These are phyloP conservation scores for Carposina sasakii DNA, from an alignment of 1,140 invertebrate species.

Conservation along the genomic window DNA sequence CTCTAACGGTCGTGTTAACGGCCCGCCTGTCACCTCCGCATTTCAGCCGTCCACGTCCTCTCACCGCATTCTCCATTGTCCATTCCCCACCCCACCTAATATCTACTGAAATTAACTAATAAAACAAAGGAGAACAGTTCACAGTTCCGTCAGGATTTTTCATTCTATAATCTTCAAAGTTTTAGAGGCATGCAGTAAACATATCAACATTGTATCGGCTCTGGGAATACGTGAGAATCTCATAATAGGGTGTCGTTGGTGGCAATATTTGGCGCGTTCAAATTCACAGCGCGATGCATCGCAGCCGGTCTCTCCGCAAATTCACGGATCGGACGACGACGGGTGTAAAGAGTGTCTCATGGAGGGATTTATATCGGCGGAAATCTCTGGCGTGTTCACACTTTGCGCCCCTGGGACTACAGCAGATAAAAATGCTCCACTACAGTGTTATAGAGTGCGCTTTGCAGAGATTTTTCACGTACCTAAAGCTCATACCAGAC, in stretches of 20 bases:
- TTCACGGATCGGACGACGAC: slow-evolving; percentile 42
- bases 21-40: slow-evolving; percentile 55
- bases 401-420: slow-evolving; percentile 31
- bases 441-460: slow-evolving; percentile 22
- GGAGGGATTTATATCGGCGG: slow-evolving; percentile 49
- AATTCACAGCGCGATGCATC: slow-evolving; percentile 36
- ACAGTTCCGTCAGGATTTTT: too few species aligned
- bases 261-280: slow-evolving; percentile 22
- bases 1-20: slow-evolving; percentile 62
- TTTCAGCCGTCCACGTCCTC: slow-evolving; percentile 42
- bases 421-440: slow-evolving; percentile 38
- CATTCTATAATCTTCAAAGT: too few species aligned
- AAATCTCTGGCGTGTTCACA: slow-evolving; percentile 49
- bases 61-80: not conserved
- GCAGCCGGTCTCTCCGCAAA: slow-evolving; percentile 33
- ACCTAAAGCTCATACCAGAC: slow-evolving; percentile 21
- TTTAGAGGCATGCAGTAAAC: too few species aligned
- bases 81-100: not conserved
- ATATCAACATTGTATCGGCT: too few species aligned
- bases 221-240: slow-evolving; percentile 20
- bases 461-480: slow-evolving; percentile 25
- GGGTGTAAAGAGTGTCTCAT: slow-evolving; percentile 43
- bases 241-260: slow-evolving; percentile 8
- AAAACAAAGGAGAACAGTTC: too few species aligned
- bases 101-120: too few species aligned